Conservation (phyloP, 2,113 vertebrate species). For the Tapirus terrestris region DNA sequence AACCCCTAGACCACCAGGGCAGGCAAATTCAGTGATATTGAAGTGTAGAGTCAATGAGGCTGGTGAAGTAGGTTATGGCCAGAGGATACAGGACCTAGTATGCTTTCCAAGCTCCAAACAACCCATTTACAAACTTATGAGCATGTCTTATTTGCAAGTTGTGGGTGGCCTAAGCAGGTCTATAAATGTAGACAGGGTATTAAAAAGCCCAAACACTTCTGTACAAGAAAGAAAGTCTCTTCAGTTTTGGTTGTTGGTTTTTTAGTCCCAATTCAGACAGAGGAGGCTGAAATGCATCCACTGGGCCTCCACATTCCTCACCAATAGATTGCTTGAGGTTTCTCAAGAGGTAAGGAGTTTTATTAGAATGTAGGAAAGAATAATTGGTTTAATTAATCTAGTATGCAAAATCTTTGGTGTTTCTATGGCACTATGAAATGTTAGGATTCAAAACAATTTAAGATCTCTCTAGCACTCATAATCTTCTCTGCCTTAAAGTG, state of each 20-base stretch:
- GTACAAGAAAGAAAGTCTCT: slow-evolving; percentile 1
- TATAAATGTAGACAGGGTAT: background rate
- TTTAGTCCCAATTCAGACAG: background rate
- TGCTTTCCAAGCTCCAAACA: background rate
- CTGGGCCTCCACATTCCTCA: rapidly evolving
- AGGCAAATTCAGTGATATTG: background rate
- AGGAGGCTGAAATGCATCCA: background rate
- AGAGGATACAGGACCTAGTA: background rate
- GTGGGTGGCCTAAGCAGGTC: background rate
- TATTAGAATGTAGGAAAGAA: background rate
- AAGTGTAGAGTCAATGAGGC: background rate
- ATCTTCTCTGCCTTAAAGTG: background rate
- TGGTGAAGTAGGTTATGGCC: background rate
- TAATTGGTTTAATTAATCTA: background rate
- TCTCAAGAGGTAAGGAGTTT: background rate
- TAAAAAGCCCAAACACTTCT: background rate
- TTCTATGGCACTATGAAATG: background rate
- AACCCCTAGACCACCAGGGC: no score
- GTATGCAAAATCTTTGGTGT: background rate
- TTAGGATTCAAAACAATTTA: background rate
- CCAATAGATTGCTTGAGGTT: background rate
- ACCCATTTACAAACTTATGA: background rate
- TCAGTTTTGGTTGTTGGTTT: background rate
- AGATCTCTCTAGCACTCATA: background rate
- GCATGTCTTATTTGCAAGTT: background rate